These are phyloP conservation scores for Sinosuthora webbiana DNA, from an alignment of 2,113 vertebrate species.

Conservation along the genomic window DNA sequence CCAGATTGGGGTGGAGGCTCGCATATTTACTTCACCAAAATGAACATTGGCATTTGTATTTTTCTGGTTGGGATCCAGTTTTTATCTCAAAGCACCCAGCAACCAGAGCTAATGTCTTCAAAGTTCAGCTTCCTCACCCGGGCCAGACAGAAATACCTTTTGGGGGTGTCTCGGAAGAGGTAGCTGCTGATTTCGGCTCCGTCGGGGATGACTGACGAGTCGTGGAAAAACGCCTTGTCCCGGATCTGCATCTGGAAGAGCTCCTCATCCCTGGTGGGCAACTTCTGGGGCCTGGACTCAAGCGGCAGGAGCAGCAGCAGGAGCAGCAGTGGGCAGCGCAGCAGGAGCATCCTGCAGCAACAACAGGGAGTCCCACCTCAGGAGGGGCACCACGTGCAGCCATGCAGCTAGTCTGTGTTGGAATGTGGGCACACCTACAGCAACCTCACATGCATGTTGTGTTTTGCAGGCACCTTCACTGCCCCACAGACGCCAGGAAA, in stretches of 20 bases:
- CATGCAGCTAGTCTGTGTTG: accelerated
- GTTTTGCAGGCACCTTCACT: background rate
- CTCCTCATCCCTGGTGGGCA: slow-evolving; percentile 94
- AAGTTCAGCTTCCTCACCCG: background rate
- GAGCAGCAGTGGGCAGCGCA: slow-evolving; percentile 51
- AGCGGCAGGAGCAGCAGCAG: slow-evolving; percentile 73
- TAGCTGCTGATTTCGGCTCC: slow-evolving; percentile 95
- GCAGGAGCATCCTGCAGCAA: slow-evolving; percentile 84
- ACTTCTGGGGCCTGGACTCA: slow-evolving; percentile 81
- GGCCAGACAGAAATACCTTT: slow-evolving; percentile 78
- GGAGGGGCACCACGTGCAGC: background rate
- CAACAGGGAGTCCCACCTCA: background rate
- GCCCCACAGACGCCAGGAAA: background rate
- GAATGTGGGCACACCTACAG: accelerated
- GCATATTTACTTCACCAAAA: background rate
- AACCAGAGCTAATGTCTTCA: background rate
- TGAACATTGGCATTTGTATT: background rate
- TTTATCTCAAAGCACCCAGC: background rate
- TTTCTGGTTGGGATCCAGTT: background rate
- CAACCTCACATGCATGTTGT: accelerated
- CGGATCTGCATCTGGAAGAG: slow-evolving; percentile 98
- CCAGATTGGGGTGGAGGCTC: background rate
- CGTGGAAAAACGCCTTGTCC: slow-evolving; percentile 90
- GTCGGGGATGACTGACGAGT: slow-evolving; percentile 91
- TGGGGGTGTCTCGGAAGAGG: slow-evolving; percentile 94